Percentiles rank a stretch among this genome's conserved stretches.
Evolutionary conservation across 1,140 invertebrate species (phyloP).

Genomic region (Tetragonula clypearis): DNA sequence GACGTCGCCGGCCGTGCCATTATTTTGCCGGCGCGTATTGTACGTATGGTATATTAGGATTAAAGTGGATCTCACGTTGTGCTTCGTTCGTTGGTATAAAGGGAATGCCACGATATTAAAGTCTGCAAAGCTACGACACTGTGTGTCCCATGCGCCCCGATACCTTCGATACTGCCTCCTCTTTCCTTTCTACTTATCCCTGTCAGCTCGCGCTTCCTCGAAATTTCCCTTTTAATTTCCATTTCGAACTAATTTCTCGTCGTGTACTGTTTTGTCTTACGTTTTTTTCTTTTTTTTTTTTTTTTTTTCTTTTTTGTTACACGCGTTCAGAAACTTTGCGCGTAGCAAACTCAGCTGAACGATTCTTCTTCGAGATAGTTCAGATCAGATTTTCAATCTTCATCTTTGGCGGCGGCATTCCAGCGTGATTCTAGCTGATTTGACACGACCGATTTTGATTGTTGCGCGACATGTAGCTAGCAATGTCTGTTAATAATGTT

Average conservation of each 20-base stretch:
- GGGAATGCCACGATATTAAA: slow-evolving; percentile 78
- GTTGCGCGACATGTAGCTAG: no score
- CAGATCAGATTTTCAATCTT: no score
- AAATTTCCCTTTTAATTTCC: neutral
- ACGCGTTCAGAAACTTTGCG: no score
- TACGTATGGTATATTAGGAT: slow-evolving; percentile 77
- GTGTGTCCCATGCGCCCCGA: slow-evolving; percentile 41
- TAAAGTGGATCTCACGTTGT: slow-evolving; percentile 76
- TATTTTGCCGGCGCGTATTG: slow-evolving; percentile 58
- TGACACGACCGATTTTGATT: no score
- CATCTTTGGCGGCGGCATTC: no score
- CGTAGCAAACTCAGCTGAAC: no score
- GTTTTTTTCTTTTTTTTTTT: no score
- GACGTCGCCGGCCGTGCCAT: slow-evolving; percentile 45
- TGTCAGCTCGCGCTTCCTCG: neutral
- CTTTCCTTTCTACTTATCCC: neutral
- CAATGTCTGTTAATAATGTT: no score
- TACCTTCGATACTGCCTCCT: slow-evolving; percentile 34
- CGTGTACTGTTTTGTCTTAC: no score
- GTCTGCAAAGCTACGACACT: slow-evolving; percentile 54
- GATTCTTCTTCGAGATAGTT: no score
- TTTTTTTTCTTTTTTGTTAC: no score
- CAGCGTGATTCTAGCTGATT: no score
- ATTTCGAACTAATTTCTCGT: neutral
- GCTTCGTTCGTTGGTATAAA: slow-evolving; percentile 75